Evolutionary conservation across 1,140 invertebrate genomes (phyloP), one percentile per base, ranked within the genome.

Genomic region (Bacillus rossius): DNA sequence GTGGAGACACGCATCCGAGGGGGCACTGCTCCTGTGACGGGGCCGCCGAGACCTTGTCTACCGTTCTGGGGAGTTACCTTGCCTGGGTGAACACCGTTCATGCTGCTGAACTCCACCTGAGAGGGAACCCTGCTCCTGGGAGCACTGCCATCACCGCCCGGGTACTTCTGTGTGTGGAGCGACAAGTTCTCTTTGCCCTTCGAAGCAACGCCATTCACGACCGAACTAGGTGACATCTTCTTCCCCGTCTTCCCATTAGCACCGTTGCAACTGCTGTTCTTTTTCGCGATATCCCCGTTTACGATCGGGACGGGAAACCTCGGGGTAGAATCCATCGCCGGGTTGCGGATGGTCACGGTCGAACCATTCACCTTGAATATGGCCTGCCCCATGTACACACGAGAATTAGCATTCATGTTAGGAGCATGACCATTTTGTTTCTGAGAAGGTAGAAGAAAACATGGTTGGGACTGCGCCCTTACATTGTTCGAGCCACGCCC

Each of bases 291-390:
- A 50, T 49, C 40, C 8, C 49, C 43, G 16, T 26, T 55, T 25
- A 13, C 50, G 10, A 22, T 10, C 45, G 23, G 52, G 54, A 55
- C 8, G 20, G 56, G 40, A 42, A 62, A 1, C 56, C 45, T 19
- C 56, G 45, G 20, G 63, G 47, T 7, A 66, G 20, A 47, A 72
- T 71, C 37, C 74, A 73, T 51, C 74, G 75, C 75, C 1, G 87
- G 87, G 73, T 88, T 89, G 14, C 88, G 75, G 34, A 91, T 91
- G 0, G 88, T 91, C 38, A 89, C 89, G 87, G 90, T 91, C 10
- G 84, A 84, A 64, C 85, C 85, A 61, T 85, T 84, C 43, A 83
- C 82, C 63, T 84, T 85, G 65, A 85, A 85, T 57, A 87, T 86
- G 0, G 84, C 81, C 1, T 84, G 83, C 52, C 29, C 29, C 22